Conservation (phyloP, 2,888 invertebrate genomes). For the Nomada hirtipes region DNA sequence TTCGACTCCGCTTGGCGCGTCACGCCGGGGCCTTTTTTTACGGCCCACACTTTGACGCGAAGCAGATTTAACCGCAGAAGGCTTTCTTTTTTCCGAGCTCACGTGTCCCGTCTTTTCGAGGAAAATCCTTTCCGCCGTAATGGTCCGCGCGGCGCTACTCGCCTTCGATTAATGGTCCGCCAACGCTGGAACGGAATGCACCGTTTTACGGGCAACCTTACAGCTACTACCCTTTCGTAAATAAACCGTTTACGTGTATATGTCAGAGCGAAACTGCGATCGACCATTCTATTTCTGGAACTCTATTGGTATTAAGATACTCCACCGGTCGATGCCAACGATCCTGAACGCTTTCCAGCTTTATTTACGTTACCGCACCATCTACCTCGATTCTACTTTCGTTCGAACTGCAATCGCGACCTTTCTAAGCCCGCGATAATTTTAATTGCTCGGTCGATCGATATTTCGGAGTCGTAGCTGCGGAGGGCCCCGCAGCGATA, state of each 20-base stretch:
- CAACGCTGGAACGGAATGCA: background rate
- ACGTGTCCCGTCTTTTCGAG: conserved; percentile 2
- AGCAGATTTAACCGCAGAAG: conserved; percentile 19
- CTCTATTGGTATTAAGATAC: conserved; percentile 51
- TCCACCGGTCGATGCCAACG: conserved; percentile 40
- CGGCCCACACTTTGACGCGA: conserved; percentile 48
- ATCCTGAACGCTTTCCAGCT: conserved; percentile 17
- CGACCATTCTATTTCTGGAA: conserved; percentile 55
- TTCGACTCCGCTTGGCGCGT: conserved; percentile 47
- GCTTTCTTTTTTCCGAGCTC: background rate
- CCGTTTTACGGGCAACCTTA: conserved; percentile 34
- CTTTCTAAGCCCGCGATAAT: background rate
- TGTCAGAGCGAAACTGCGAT: conserved; percentile 56
- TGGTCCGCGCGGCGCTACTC: background rate
- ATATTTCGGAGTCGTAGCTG: background rate
- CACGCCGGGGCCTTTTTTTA: conserved; percentile 37
- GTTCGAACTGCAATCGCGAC: background rate
- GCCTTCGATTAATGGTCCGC: background rate
- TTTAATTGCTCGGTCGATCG: background rate
- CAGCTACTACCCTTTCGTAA: conserved; percentile 46
- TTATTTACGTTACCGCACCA: conserved; percentile 61
- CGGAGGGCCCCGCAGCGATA: background rate
- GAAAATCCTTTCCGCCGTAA: background rate
- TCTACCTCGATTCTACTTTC: conserved; percentile 51
- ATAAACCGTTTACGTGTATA: conserved; percentile 53